Base-by-base conservation (phyloP, 2,113 vertebrate species). In the Syngnathus scovelli region DNA sequence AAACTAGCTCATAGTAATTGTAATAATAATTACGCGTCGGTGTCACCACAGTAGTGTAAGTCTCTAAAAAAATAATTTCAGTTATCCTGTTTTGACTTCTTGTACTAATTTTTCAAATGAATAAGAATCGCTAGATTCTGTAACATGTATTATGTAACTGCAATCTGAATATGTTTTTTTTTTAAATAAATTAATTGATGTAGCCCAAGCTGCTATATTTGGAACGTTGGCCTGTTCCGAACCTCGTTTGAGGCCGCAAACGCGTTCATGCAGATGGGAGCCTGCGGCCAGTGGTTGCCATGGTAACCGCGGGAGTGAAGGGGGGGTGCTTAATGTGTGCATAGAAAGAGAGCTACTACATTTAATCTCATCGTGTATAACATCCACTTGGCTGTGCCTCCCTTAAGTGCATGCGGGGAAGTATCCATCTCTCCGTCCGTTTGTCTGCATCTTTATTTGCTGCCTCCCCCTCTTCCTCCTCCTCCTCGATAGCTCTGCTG, bases 401-500 rank as follows among this genome's bases (percentile, higher is more conserved):
- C 4, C 41, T 69, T 54, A 68, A 27, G 61, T 64, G 60, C 72
- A 78, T 75, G 62, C 75, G 71, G 78, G 77, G 78, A 75, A 70
- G 56, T 2, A 39, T 48, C 64, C 72, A 68, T 70, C 66, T 55
- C 18, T 46, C 39, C 74, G 39, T 74, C 70, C 80, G 75, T 87
- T 80, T 79, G 77, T 39, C 54, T 64, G 51, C 67, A 51, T 76
- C 78, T 71, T 38, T 68, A 65, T 70, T 48, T 60, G 64, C 78
- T 70, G 62, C 60, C 71, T 41, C 46, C 18, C 37, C 13, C 11
- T 44, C 55, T 33, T 63, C 43, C 66, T 61, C 74, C 8, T 66
- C 70, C 81, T 85, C 78, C 78, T 36, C 61, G 68, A 49, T 38
- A 52, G 64, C 46, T 70, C 80, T 70, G 69, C 85, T 90, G 83